These are phyloP conservation scores for Melospiza melodia DNA, from an alignment of 2,113 vertebrate genomes.

Conservation along the genomic window DNA sequence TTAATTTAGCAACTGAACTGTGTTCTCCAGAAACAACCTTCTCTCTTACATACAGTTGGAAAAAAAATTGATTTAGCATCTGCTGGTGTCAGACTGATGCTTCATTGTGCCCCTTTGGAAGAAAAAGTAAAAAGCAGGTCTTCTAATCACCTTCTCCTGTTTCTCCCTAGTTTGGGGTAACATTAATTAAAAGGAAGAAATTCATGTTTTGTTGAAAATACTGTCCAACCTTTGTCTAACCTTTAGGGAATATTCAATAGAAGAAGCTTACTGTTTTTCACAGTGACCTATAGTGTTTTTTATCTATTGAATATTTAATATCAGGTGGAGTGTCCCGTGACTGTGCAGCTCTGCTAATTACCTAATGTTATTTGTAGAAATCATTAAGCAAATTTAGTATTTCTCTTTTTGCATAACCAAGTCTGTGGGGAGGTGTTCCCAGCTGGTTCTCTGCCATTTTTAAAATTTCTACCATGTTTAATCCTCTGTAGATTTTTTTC, in stretches of 20 bases:
- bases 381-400: neutral
- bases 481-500: neutral
- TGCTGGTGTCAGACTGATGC: neutral
- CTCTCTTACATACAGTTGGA: neutral
- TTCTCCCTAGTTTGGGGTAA: neutral
- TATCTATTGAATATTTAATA: neutral
- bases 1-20: conserved; percentile 21
- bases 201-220: neutral
- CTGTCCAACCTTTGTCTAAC: neutral
- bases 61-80: neutral
- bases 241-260: neutral
- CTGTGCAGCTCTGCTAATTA: neutral
- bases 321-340: neutral
- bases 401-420: neutral
- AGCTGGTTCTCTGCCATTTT: neutral
- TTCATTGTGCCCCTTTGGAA: neutral
- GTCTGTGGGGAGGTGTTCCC: neutral
- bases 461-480: neutral
- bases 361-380: neutral
- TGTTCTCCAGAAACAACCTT: neutral
- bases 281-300: neutral
- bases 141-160: neutral
- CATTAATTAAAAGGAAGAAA: neutral
- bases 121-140: neutral
- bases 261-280: neutral